Conservation (phyloP, 2,888 invertebrate species). For the Girardia tigrina region DNA sequence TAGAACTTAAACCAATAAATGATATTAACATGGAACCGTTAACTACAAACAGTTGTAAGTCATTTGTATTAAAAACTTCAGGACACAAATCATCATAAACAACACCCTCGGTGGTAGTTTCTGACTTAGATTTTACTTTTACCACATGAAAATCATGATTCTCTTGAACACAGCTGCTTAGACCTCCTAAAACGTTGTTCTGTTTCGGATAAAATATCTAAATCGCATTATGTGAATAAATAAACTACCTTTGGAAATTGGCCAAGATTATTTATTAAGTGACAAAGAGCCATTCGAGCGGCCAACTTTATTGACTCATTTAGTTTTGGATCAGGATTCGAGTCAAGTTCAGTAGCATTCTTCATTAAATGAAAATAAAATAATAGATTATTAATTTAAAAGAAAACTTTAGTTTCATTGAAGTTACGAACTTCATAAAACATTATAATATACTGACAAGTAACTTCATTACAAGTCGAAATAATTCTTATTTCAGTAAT, state of each 20-base stretch:
- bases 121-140: constrained; percentile 53
- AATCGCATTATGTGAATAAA: too few relatives aligned
- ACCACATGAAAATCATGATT: constrained; percentile 60
- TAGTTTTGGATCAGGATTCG: too few relatives aligned
- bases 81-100: constrained; percentile 59
- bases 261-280: constrained; percentile 76
- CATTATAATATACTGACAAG: too few relatives aligned
- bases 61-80: constrained; percentile 68
- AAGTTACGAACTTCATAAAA: too few relatives aligned
- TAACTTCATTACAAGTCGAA: too few relatives aligned
- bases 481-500: too few relatives aligned
- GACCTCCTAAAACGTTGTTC: constrained; percentile 67
- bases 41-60: constrained; percentile 71
- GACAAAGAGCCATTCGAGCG: constrained; percentile 58
- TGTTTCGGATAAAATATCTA: too few relatives aligned
- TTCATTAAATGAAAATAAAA: too few relatives aligned
- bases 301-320: constrained; percentile 30
- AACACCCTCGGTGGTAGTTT: constrained; percentile 39
- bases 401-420: too few relatives aligned
- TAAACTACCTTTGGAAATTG: constrained; percentile 66
- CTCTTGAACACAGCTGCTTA: constrained; percentile 77
- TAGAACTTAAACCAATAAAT: constrained; percentile 54
- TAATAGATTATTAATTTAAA: too few relatives aligned
- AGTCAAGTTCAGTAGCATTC: too few relatives aligned
- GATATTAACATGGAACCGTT: constrained; percentile 67